Evolutionary conservation across 2,888 invertebrate species (phyloP), one percentile per base, ranked within the genome.

Genomic region (Sphaerophoria taeniata): DNA sequence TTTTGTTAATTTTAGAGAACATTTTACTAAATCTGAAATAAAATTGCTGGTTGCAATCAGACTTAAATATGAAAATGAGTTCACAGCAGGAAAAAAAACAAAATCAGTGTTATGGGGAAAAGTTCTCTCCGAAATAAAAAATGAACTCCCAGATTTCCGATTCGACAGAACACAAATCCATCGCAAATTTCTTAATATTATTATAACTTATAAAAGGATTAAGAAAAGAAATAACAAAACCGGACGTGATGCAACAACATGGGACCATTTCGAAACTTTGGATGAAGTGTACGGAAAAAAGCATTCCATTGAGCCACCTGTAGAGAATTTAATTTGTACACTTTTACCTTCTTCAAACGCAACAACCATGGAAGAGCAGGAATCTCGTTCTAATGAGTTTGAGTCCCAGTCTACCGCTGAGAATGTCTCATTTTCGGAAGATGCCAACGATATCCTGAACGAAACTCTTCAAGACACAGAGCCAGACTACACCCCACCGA

Each of bases 211-310:
- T 24, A 24, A 24, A 24, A 24, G 1, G 24, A 61, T 61, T 11
- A 61, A 63, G 36, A 63, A 33, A 11, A 53, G 53, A 60, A 73
- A 63, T 9, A 61, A 63, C 4, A 4, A 49, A 14, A 61, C 61
- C 43, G 63, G 63, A 45, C 11, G 34, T 6, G 53, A 61, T 12
- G 61, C 53, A 34, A 63, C 63, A 16, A 63, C 73, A 31, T 73
- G 63, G 73, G 55, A 73, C 2, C 34, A 63, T 45, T 63, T 63
- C 34, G 16, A 45, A 7, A 16, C 6, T 4, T 53, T 53, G 7
- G 61, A 63, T 39, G 60, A 60, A 36, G 24, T 51, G 0, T 60
- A 49, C 5, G 51, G 43, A 9, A 43, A 0, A 6, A 73, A 56
- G 45, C 69, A 69, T 69, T 45, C 55, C 11, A 55, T 69, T 11